Evolutionary conservation across 1,140 invertebrate species (phyloP), one percentile per base, ranked within the genome.

Genomic region (Bicyclus anynana): DNA sequence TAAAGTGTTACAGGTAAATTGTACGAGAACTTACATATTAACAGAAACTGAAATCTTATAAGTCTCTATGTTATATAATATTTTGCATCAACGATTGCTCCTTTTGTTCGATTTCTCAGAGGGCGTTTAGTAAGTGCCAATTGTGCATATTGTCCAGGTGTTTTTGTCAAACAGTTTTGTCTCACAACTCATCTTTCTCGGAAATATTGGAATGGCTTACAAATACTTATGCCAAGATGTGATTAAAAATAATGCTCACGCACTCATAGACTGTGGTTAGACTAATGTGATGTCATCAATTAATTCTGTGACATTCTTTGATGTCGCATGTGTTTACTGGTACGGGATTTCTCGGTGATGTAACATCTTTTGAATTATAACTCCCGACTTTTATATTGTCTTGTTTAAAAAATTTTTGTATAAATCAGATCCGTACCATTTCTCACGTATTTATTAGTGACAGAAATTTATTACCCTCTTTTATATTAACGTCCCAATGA

Each of bases 261-360:
- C 18, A 44, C 42, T 20, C 42, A 27, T 16, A 47, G 44, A 7
- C 23, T 54, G 35, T 42, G 48, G 46, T 54, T 55, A 37, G 72
- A 77, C 58, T 65, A 71, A 75, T 73, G 70, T 71, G 67, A 57
- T 54, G 56, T 61, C 65, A 75, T 75, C 65, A 71, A 77, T 77
- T 67, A 62, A 72, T 66, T 65, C 48, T 42, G 53, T 52, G 48
- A 58, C 55, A 71, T 69, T 67, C 72, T 77, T 73, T 75, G 72
- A 77, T 71, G 72, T 76, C 69, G 14, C 35, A 49, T 53, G 35
- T 40, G 54, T 47, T 56, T 53, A 56, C 35, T 0, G 10, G 29
- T 6, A 21, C 20, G 23, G 29, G 48, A 21, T 51, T 51, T 51
- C 17, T 18, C n/a, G 27, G 33, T 51, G 48, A 51, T 51, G 48